A percentile compares a stretch with the other conserved stretches of the same genome.
Evolutionary conservation across 30 jellyfish, hydroid and myxozoan species (phyloP).

Genomic region (Aurelia sp.): DNA sequence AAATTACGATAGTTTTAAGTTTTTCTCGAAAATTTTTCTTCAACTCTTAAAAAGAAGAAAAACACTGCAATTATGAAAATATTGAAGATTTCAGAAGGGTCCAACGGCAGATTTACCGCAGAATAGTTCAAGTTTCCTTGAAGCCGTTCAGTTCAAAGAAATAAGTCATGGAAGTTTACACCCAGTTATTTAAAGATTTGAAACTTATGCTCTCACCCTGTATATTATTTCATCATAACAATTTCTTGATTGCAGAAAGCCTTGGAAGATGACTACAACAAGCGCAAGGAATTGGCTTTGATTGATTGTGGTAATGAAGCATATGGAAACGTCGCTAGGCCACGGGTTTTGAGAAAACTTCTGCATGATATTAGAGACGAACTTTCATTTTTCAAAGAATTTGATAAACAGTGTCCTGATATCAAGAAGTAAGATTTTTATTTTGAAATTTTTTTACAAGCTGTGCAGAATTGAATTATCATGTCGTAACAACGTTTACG

Average conservation of each 20-base stretch:
- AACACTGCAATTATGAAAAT: no score
- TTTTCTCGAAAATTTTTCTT: no score
- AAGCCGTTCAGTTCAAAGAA: no score
- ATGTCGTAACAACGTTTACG: no score
- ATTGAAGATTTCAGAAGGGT: no score
- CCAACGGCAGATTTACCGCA: no score
- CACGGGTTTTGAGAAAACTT: constrained; percentile 17
- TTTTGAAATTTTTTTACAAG: background rate
- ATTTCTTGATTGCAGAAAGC: constrained; percentile 8
- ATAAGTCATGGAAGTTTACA: no score
- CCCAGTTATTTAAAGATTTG: no score
- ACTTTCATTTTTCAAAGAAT: constrained; percentile 39
- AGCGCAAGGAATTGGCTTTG: constrained; percentile 30
- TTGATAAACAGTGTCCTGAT: constrained; percentile 45
- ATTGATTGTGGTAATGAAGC: background rate
- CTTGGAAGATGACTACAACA: constrained; percentile 23
- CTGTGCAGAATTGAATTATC: background rate
- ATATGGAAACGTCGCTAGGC: constrained; percentile 5
- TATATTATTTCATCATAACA: background rate
- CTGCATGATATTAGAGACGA: constrained; percentile 20
- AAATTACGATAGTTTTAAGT: no score
- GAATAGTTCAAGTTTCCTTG: no score
- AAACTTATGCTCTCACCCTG: background rate
- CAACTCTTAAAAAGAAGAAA: no score
- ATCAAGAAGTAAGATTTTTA: constrained; percentile 4